Evolutionary conservation across 2,113 vertebrate species (phyloP).

Genomic region (Pseudopodoces humilis): DNA sequence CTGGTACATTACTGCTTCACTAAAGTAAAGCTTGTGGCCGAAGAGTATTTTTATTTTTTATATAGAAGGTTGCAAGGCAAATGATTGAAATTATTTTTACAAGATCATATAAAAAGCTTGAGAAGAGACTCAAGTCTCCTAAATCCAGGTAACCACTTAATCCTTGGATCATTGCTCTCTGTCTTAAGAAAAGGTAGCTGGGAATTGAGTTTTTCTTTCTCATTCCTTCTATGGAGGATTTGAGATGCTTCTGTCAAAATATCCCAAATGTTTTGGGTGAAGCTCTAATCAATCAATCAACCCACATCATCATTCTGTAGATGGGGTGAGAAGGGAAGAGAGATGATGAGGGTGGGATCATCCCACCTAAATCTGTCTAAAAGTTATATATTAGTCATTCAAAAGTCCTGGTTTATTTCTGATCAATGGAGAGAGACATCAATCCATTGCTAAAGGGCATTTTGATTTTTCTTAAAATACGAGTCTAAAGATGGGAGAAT

Average conservation of each 20-base stretch:
- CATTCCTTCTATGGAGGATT: not conserved
- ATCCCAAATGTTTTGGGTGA: not conserved
- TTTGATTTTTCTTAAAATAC: not conserved
- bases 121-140: not conserved
- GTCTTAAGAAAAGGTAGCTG: not conserved
- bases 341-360: not conserved
- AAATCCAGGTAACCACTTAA: not conserved
- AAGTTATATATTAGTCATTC: not conserved
- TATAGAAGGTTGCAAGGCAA: not conserved
- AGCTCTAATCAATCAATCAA: not conserved
- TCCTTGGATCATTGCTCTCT: not conserved
- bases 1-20: not conserved
- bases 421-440: not conserved
- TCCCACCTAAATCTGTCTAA: not conserved
- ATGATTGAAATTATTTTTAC: not conserved
- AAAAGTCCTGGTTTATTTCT: not conserved
- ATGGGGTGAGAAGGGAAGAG: not conserved
- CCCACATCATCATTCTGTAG: not conserved
- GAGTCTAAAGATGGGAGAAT: not conserved
- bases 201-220: not conserved
- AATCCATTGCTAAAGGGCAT: not conserved
- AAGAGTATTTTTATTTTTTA: not conserved
- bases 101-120: not conserved
- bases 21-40: not conserved
- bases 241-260: not conserved